Evolutionary conservation across 2,113 vertebrate species (phyloP), one percentile per base, ranked within the genome.

Genomic region (Semicossyphus pulcher): DNA sequence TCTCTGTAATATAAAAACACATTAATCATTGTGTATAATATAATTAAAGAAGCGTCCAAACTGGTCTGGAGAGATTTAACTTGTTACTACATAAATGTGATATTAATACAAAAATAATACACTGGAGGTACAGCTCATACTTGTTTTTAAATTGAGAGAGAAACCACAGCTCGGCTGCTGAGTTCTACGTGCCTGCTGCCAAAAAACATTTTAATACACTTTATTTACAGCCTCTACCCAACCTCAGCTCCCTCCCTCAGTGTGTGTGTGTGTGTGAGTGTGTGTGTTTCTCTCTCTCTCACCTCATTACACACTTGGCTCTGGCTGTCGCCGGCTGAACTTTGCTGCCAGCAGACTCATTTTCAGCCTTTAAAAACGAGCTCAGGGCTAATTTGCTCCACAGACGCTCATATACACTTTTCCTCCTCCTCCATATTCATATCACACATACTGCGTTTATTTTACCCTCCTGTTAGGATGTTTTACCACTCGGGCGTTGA

Each of bases 281-380:
- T 76, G 71, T 48, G 69, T 65, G 45, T 77, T 39, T 56, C 54
- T 45, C 45, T 47, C 82, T 85, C 80, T 92, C 88, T 87, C 93
- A 92, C 91, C 90, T 92, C 93, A 92, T 93, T 92, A 93, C 88
- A 79, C 81, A 82, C 80, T 92, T 93, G 91, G 92, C 91, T 88
- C 54, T 21, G 61, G 78, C 29, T 44, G 69, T 74, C 57, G 37
- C 71, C 69, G 75, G 78, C 76, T 86, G 78, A 84, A 87, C 80
- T 82, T 82, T 82, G 85, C 87, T 90, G 89, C 91, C 92, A 93
- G 87, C 82, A 80, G 80, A 87, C 65, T 88, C 68, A 86, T 87
- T 92, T 84, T 72, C 81, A 88, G 90, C 80, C 63, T 85, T 86
- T 91, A 81, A 87, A 85, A 91, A 72, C 26, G 63, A 71, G 81